A percentile compares a stretch with the other conserved stretches of the same genome.
These are phyloP conservation scores for Festucalex cinctus DNA, from an alignment of 2,113 vertebrate genomes.

Conservation along the genomic window DNA sequence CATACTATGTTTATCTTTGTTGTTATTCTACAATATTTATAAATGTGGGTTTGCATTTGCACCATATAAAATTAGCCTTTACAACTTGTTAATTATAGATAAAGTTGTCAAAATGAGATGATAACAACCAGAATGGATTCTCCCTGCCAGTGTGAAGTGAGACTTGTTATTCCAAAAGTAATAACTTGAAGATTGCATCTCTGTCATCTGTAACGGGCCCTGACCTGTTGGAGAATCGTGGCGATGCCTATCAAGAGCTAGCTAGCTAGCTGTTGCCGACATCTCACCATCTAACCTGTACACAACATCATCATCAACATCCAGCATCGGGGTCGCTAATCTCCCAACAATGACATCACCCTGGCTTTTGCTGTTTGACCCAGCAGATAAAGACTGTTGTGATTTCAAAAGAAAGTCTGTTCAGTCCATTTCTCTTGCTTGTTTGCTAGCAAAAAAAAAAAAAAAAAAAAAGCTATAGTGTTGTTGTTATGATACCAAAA, in stretches of 20 bases:
- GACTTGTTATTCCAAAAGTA: slow-evolving; percentile 5
- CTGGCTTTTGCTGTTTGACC: slow-evolving; percentile 21
- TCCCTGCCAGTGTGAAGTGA: too few relatives aligned
- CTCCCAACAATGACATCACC: slow-evolving; percentile 23
- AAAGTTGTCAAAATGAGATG: background rate
- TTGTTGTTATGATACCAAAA: background rate
- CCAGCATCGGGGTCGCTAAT: slow-evolving; percentile 17
- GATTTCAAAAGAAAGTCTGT: background rate
- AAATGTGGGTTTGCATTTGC: background rate
- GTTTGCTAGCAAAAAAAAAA: background rate
- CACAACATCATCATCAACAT: background rate
- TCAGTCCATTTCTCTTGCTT: background rate
- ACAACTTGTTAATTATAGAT: background rate
- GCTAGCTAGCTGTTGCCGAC: slow-evolving; percentile 27
- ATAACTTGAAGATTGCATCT: slow-evolving; percentile 11
- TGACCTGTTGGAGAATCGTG: slow-evolving; percentile 24
- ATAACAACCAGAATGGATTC: background rate
- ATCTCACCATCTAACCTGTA: slow-evolving; percentile 53
- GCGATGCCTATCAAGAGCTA: slow-evolving; percentile 54
- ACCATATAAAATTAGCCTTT: background rate
- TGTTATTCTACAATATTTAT: background rate
- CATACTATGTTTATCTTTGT: too few relatives aligned
- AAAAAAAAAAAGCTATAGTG: background rate
- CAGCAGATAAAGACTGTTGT: slow-evolving; percentile 21
- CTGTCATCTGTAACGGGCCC: slow-evolving; percentile 23